Conservation (phyloP, 2,113 vertebrate species). For the Anas platyrhynchos region DNA sequence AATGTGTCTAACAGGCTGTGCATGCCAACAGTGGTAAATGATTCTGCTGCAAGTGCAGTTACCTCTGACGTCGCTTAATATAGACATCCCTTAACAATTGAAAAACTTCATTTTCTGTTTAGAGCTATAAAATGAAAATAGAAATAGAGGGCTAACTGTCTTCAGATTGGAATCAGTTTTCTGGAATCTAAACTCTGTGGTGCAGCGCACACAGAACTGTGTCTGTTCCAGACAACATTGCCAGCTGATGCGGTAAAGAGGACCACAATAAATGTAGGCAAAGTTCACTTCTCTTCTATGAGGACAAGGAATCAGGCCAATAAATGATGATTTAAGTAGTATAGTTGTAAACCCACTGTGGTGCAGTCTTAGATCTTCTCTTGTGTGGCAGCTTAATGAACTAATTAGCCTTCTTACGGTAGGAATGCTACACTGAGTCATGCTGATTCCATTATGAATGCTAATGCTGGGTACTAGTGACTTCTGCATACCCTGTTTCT, state of each 20-base stretch:
- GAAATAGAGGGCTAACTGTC: not conserved
- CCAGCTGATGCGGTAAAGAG: not conserved
- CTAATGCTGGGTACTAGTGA: not conserved
- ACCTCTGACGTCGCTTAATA: not conserved
- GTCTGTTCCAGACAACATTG: not conserved
- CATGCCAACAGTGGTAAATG: not conserved
- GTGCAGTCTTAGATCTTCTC: not conserved
- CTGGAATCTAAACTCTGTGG: not conserved
- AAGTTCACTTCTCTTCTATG: not conserved
- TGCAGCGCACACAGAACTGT: not conserved
- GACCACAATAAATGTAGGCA: not conserved
- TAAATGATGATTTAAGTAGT: slow-evolving; percentile 18
- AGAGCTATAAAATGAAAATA: not conserved
- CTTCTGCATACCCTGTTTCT: not conserved
- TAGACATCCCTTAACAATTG: not conserved
- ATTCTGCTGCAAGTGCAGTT: not conserved
- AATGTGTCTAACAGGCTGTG: not conserved
- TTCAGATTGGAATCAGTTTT: not conserved
- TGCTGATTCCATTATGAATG: not conserved
- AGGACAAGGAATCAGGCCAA: slow-evolving; percentile 1
- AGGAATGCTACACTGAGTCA: not conserved
- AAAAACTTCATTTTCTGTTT: not conserved
- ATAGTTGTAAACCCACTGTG: not conserved
- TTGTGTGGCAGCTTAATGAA: not conserved
- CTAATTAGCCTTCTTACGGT: not conserved